Percentiles rank a stretch among this genome's conserved stretches.
These are phyloP conservation scores for Rosalia funebris DNA, from an alignment of 2,888 invertebrate species.

Conservation along the genomic window DNA sequence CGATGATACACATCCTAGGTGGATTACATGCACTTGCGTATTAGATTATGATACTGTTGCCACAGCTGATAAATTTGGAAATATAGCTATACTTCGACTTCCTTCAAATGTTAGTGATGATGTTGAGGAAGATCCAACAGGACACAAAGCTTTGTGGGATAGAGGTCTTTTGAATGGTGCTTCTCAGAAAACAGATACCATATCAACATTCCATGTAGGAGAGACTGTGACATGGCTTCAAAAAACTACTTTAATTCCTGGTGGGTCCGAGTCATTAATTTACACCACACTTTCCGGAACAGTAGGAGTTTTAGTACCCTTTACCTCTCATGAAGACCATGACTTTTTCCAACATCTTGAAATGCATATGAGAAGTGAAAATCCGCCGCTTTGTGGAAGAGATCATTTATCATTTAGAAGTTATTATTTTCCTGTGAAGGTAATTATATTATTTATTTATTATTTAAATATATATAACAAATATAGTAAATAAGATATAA, in stretches of 20 bases:
- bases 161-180: conserved; percentile 73
- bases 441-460: too few species aligned
- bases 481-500: not conserved
- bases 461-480: too few species aligned
- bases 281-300: conserved; percentile 96
- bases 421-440: conserved; percentile 97
- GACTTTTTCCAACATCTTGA: conserved; percentile 99
- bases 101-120: conserved; percentile 95
- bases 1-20: conserved; percentile 97
- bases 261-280: conserved; percentile 95
- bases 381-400: conserved; percentile 94
- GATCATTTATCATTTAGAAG: conserved; percentile 98
- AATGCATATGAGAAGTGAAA: conserved; percentile 99
- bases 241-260: conserved; percentile 91
- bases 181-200: conserved; percentile 95
- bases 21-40: conserved; percentile 92
- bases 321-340: conserved; percentile 96
- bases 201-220: conserved; percentile 94
- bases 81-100: conserved; percentile 83
- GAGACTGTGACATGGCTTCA: conserved; percentile 96
- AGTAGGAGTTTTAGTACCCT: conserved; percentile 92
- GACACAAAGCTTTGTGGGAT: conserved; percentile 97
- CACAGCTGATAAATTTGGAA: conserved; percentile 98
- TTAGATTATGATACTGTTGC: conserved; percentile 97
- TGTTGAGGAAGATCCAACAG: conserved; percentile 99